Base-by-base conservation (phyloP, 1,140 invertebrate species). In the Triops longicaudatus region DNA sequence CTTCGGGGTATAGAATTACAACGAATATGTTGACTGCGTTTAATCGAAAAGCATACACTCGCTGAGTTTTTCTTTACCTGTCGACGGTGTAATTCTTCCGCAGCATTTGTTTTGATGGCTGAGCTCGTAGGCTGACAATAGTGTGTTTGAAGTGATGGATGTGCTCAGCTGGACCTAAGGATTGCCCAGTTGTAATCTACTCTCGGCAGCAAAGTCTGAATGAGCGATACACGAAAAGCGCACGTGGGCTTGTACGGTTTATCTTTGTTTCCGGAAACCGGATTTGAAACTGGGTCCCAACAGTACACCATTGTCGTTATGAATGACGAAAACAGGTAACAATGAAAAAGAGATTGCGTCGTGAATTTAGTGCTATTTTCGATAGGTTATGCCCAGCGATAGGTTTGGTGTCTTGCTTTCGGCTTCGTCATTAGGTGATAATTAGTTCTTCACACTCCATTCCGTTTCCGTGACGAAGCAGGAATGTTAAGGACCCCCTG, bases 381-480 rank as follows among this genome's bases (percentile, higher is more conserved):
- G 50, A 63, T 63, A 63, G 22, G 50, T 63, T 63, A 63, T 63
- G 17, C 17, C 50, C 50, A 22, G 50, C 50, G 50, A 63, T 63
- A 63, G 22, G 50, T 17, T 17, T 22, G 17, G 22, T n/a, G 50
- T 22, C 17, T 22, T 63, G 50, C 50, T 63, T 63, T 63, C 50
- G 50, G 50, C 50, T 63, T 63, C 50, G 50, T 63, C 50, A 63
- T 63, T 63, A n/a, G 50, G 17, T 22, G 50, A 22, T 22, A 63
- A 63, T 63, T 63, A 63, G 17, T 63, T 17, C 50, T 63, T n/a
- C 50, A 63, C 50, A 63, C n/a, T 63, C 50, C 50, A 63, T 22
- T 63, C 50, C 50, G 50, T 63, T 63, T 63, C 50, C 50, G 50
- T 63, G 50, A 63, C 50, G 50, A 63, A 63, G 50, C 50, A 63